Evolutionary conservation across 2,888 invertebrate genomes (phyloP).

Genomic region (Melieria picta): DNA sequence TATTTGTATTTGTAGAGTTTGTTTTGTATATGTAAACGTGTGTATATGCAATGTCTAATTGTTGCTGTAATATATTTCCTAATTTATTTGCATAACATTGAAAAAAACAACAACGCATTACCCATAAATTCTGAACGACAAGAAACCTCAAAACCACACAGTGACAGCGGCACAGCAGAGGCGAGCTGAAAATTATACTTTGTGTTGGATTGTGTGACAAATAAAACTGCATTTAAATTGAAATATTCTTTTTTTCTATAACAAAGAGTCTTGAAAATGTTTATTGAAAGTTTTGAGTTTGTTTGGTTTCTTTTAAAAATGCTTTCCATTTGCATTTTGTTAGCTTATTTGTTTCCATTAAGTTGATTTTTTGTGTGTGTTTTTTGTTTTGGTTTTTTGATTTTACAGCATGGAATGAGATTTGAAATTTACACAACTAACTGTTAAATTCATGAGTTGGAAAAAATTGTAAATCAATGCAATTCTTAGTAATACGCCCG

Average conservation of each 20-base stretch:
- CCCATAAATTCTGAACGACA: too few relatives aligned
- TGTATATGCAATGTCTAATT: not conserved
- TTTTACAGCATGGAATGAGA: conserved; percentile 16
- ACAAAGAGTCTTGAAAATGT: conserved; percentile 58
- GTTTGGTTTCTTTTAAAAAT: too few relatives aligned
- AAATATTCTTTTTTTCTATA: conserved; percentile 47
- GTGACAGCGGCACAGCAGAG: too few relatives aligned
- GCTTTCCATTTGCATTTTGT: not conserved
- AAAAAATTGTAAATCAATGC: conserved; percentile 3
- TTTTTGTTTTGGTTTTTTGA: conserved; percentile 29
- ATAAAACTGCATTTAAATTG: too few relatives aligned
- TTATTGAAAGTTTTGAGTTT: conserved; percentile 39
- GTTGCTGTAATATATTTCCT: not conserved
- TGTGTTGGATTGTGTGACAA: too few relatives aligned
- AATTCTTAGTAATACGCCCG: too few relatives aligned
- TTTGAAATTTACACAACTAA: conserved; percentile 39
- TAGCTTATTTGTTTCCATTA: conserved; percentile 1
- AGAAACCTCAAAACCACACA: too few relatives aligned
- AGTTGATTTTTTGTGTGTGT: conserved; percentile 31
- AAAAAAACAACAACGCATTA: too few relatives aligned
- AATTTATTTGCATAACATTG: not conserved
- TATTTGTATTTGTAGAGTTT: not conserved
- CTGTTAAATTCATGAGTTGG: conserved; percentile 40
- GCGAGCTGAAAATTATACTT: too few relatives aligned
- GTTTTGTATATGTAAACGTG: not conserved